Percentiles rank a stretch among this genome's conserved stretches.
phyloP scores from a whole-genome alignment of 2,113 vertebrate species.

The Crypturellus undulatus region DNA sequence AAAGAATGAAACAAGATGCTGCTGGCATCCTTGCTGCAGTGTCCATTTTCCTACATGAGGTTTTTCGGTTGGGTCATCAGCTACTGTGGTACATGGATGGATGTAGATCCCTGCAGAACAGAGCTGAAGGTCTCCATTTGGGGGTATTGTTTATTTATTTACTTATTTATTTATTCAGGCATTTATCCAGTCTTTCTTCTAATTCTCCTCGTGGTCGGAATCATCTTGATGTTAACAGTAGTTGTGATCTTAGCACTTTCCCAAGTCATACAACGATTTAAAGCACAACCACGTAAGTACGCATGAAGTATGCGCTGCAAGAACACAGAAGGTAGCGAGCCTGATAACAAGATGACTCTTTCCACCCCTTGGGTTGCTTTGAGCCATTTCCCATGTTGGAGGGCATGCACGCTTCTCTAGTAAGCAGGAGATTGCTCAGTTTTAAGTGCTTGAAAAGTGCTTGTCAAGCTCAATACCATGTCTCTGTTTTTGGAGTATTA shows the following conservation, averaged over 20 bases:
- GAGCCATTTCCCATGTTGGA: not conserved
- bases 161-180: not conserved
- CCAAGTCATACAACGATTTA: not conserved
- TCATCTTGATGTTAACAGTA: not conserved
- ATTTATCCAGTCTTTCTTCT: not conserved
- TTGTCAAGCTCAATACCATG: not conserved
- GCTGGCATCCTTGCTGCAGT: too few species aligned
- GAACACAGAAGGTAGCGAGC: not conserved
- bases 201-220: not conserved
- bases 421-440: not conserved
- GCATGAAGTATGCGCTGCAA: not conserved
- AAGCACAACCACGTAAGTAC: not conserved
- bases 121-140: too few species aligned
- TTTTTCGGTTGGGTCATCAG: too few species aligned
- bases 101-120: not conserved
- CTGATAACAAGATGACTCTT: too few species aligned
- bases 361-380: too few species aligned
- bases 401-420: not conserved
- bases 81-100: not conserved
- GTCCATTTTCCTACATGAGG: too few species aligned
- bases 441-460: not conserved
- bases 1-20: too few species aligned
- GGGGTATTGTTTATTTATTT: too few species aligned
- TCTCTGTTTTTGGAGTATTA: not conserved
- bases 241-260: not conserved